Evolutionary conservation across 2,888 invertebrate genomes (phyloP).

Genomic region (Entomobrya proxima): DNA sequence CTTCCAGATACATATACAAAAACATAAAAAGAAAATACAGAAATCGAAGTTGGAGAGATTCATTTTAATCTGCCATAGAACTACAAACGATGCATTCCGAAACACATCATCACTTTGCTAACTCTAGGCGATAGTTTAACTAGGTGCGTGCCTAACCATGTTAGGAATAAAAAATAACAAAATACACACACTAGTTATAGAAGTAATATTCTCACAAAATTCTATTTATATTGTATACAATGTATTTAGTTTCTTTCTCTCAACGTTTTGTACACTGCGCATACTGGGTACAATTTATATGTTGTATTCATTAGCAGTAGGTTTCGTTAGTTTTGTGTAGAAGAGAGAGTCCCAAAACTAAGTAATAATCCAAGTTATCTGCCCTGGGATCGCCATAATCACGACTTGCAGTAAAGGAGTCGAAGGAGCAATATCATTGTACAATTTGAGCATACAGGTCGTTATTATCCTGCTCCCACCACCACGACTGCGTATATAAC

Average conservation of each 20-base stretch:
- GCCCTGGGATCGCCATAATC: constrained; percentile 25
- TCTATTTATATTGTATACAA: background rate
- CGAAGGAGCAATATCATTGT: background rate
- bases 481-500: background rate
- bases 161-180: no score
- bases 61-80: constrained; percentile 19
- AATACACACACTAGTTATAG: background rate
- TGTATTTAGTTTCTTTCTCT: background rate
- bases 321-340: constrained; percentile 16
- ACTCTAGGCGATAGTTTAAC: constrained; percentile 46
- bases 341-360: constrained; percentile 40
- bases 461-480: constrained; percentile 24
- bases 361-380: constrained; percentile 44
- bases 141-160: constrained; percentile 37
- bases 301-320: constrained; percentile 29
- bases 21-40: background rate
- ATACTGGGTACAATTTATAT: background rate
- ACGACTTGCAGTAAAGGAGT: constrained; percentile 23
- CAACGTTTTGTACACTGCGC: background rate
- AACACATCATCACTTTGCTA: background rate
- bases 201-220: background rate
- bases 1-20: background rate
- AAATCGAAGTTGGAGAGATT: background rate
- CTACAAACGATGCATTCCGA: background rate
- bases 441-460: constrained; percentile 34